Base-by-base conservation (phyloP, 2,797 vertebrate species). In the Oophaga sylvatica region DNA sequence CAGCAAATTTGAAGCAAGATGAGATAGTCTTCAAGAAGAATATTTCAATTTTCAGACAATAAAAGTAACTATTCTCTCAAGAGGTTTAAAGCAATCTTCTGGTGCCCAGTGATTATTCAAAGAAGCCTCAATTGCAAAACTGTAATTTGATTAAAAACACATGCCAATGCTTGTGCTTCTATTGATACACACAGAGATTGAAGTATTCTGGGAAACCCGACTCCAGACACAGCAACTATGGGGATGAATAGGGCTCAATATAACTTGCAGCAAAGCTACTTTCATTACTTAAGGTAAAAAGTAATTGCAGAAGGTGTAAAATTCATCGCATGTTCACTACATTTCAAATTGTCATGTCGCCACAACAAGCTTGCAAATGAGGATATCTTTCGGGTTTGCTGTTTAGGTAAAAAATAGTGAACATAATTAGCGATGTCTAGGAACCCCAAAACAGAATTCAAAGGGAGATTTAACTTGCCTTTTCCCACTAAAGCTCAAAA, bases 141-240 rank as follows among this genome's bases (percentile, higher is more conserved):
- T 86, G 81, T 86, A 70, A 83, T 89, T 82, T 89, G 71, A 89
- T 86, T 86, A 89, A 89, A 77, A 89, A 86, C 84, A 83, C 26
- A 78, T 86, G 84, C 80, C 88, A 86, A 89, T 89, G 83, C 60
- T 76, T 86, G 80, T 85, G 53, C 60, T 81, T 5, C 68, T 29
- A 70, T 63, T 89, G 87, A 89, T 85, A 85, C 79, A 89, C 11
- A 81, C 79, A 77, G 45, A 63, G 31, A 85, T 65, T 80, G 29
- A 70, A 62, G 29, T 35, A 41, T 41, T 35, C 20, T 62, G 59
- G 15, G 62, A 57, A 84, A 41, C 70, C 60, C n/a, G n/a, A 75
- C 59, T 62, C 59, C 35, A 13, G 22, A 29, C 10, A 80, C 26
- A 16, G 5, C 57, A 31, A 35, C 15, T 20, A 41, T 12, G 20